These are phyloP conservation scores for Maconellicoccus hirsutus DNA, from an alignment of 1,140 invertebrate species.

Conservation along the genomic window DNA sequence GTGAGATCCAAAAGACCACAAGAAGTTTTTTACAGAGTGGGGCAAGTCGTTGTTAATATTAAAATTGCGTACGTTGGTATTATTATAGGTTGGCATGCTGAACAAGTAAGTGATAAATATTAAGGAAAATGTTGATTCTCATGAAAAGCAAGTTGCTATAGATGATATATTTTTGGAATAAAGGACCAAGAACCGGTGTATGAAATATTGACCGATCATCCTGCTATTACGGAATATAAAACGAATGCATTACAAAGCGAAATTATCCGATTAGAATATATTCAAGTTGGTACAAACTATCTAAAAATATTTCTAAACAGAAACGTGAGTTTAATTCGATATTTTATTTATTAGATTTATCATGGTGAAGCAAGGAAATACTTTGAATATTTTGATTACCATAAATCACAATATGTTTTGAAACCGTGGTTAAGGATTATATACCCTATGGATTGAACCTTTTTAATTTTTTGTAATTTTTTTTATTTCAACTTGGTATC, in stretches of 20 bases:
- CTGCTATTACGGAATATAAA: background rate
- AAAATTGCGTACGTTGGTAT: background rate
- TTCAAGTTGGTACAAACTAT: background rate
- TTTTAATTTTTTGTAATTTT: background rate
- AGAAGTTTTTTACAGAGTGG: background rate
- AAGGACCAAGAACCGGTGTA: background rate
- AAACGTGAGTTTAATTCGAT: too few species aligned
- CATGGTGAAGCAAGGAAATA: background rate
- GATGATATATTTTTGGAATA: background rate
- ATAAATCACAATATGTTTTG: background rate
- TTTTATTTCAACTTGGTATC: too few species aligned
- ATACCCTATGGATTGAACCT: background rate
- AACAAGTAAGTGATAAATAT: background rate
- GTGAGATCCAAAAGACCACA: background rate
- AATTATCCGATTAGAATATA: background rate
- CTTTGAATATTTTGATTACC: background rate
- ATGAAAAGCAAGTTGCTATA: too few species aligned
- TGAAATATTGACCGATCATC: background rate
- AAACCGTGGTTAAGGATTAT: background rate
- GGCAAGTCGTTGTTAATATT: background rate
- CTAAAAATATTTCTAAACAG: too few species aligned
- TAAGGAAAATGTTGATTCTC: too few species aligned
- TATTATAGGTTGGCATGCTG: background rate
- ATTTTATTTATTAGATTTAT: background rate
- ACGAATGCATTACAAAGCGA: background rate